phyloP scores from a whole-genome alignment of 2,888 invertebrate species.

The Tetramorium bicarinatum region DNA sequence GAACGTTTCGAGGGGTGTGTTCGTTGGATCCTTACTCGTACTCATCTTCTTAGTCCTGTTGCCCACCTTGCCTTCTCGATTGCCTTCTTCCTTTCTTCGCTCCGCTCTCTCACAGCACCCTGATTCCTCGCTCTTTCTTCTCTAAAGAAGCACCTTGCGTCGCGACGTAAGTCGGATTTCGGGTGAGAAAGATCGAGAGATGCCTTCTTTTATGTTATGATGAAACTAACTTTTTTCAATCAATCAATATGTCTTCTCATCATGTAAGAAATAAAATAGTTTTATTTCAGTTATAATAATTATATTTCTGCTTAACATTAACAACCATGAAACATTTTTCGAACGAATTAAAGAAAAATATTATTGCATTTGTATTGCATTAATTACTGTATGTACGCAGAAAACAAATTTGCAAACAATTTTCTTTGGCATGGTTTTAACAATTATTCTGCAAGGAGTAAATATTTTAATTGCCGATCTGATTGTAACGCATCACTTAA shows the following conservation, averaged over 20 bases:
- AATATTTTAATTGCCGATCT: conserved; percentile 8
- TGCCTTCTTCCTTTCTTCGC: conserved; percentile 43
- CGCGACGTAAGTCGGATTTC: conserved; percentile 17
- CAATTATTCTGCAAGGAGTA: not conserved
- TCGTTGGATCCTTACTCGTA: conserved; percentile 64
- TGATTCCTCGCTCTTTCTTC: conserved; percentile 3
- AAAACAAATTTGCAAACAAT: conserved; percentile 4
- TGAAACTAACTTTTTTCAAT: not conserved
- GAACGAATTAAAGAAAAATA: not conserved
- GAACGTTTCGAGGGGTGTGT: conserved; percentile 76
- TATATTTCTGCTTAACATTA: not conserved
- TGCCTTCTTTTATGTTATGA: not conserved
- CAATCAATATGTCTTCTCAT: conserved; percentile 1
- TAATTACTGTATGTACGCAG: not conserved
- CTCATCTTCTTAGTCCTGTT: conserved; percentile 48
- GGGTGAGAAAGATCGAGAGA: conserved; percentile 16
- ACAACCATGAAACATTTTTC: not conserved
- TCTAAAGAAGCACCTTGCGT: conserved; percentile 28
- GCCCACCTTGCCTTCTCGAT: conserved; percentile 37
- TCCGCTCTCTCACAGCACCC: not conserved
- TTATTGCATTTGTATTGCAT: not conserved
- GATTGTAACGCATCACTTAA: conserved; percentile 14
- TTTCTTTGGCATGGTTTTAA: not conserved
- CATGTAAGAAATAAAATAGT: not conserved
- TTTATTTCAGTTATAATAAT: not conserved